phyloP scores from a whole-genome alignment of 2,888 invertebrate species.

The Drosophila cyrtoloma region DNA sequence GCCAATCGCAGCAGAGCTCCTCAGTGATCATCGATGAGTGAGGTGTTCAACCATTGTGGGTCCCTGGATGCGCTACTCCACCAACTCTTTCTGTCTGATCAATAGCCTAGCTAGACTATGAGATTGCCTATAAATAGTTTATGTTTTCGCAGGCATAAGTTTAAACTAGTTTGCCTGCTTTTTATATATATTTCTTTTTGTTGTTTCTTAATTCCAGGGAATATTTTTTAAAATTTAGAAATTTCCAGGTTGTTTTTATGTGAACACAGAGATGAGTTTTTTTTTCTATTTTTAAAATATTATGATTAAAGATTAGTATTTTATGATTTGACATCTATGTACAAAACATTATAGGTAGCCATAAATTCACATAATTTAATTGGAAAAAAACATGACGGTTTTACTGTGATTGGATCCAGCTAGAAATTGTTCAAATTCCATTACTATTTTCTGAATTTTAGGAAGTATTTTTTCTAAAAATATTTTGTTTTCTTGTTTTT shows the following conservation, averaged over 20 bases:
- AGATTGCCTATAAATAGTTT: not conserved
- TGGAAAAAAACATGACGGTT: not conserved
- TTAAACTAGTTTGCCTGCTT: not conserved
- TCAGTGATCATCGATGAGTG: constrained; percentile 1
- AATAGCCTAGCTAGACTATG: not conserved
- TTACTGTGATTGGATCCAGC: not conserved
- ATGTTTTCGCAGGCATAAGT: not conserved
- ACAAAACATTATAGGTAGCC: not conserved
- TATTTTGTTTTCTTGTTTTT: not conserved
- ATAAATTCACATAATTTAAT: too few relatives aligned
- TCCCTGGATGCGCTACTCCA: constrained; percentile 12
- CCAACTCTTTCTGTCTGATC: not conserved
- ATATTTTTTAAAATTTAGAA: not conserved
- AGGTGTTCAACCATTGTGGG: not conserved
- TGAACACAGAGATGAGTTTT: too few relatives aligned
- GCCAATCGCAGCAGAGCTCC: constrained; percentile 40
- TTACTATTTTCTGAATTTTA: not conserved
- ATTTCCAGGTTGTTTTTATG: not conserved
- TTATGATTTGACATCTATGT: not conserved
- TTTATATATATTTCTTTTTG: not conserved
- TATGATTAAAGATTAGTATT: not conserved
- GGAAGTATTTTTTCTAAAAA: not conserved
- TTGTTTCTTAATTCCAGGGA: not conserved
- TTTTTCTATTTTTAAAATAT: not conserved
- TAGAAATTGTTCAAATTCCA: not conserved